Evolutionary conservation across 2,797 vertebrate genomes (phyloP).

Genomic region (Nasua narica): DNA sequence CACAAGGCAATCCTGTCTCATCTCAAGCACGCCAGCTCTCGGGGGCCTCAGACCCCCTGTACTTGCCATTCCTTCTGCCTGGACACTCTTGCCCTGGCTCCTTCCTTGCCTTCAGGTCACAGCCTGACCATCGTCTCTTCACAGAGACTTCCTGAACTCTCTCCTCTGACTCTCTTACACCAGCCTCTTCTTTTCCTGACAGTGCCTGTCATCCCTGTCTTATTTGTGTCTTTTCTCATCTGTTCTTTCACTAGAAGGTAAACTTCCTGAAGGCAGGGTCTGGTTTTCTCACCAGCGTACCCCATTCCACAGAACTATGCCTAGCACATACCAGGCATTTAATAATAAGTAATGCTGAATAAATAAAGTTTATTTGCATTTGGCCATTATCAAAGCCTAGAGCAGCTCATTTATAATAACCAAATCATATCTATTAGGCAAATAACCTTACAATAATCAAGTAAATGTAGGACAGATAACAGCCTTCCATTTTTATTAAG

Average conservation of each 20-base stretch:
- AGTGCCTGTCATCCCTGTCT: background rate
- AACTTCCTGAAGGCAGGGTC: background rate
- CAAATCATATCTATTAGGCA: background rate
- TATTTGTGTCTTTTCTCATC: background rate
- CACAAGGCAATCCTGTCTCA: background rate
- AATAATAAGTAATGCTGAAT: background rate
- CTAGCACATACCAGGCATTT: background rate
- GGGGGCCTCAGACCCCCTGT: background rate
- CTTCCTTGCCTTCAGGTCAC: background rate
- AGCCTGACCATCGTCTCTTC: background rate
- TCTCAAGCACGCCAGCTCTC: background rate
- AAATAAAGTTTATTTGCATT: background rate
- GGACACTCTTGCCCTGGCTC: background rate
- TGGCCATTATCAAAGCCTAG: background rate
- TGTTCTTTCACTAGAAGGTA: background rate
- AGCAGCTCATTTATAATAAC: background rate
- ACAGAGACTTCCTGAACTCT: background rate
- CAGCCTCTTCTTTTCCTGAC: background rate
- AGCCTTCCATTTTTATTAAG: background rate
- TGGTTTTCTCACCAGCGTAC: background rate
- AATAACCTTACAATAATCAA: background rate
- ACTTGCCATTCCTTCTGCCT: background rate
- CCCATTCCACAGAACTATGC: background rate
- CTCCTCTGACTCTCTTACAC: background rate
- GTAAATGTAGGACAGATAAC: background rate